Conservation (phyloP, 2,888 invertebrate genomes). For the Melinaea marsaeus region DNA sequence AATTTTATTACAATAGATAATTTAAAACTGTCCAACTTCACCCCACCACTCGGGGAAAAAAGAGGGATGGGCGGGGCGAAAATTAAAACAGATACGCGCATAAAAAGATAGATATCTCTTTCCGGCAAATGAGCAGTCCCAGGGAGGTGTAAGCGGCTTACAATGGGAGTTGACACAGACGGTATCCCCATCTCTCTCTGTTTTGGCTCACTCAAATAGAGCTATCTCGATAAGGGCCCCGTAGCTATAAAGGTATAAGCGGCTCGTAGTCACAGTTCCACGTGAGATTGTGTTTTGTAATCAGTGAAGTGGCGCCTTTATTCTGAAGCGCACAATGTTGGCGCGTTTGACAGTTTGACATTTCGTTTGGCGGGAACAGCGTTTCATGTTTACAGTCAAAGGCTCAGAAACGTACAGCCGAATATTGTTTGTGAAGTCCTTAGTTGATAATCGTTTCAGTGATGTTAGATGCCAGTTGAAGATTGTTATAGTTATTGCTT, state of each 20-base stretch:
- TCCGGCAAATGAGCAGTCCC: slow-evolving; percentile 73
- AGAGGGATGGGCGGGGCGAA: slow-evolving; percentile 66
- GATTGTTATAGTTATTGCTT: slow-evolving; percentile 65
- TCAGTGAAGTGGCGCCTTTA: slow-evolving; percentile 75
- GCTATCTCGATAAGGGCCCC: slow-evolving; percentile 58
- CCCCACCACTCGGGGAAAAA: slow-evolving; percentile 69
- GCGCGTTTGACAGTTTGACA: slow-evolving; percentile 73
- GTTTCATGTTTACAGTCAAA: slow-evolving; percentile 48
- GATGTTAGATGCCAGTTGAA: slow-evolving; percentile 68
- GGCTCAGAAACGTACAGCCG: slow-evolving; percentile 40
- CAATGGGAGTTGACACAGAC: slow-evolving; percentile 66
- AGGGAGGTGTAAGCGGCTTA: slow-evolving; percentile 70
- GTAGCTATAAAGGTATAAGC: slow-evolving; percentile 67
- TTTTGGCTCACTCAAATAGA: slow-evolving; percentile 46
- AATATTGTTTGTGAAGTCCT: slow-evolving; percentile 47
- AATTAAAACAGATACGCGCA: slow-evolving; percentile 53
- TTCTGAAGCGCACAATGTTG: slow-evolving; percentile 67
- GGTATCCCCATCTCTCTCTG: slow-evolving; percentile 54
- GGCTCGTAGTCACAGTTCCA: slow-evolving; percentile 60
- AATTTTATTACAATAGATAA: slow-evolving; percentile 78
- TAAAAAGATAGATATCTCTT: slow-evolving; percentile 61
- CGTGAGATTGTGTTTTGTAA: slow-evolving; percentile 75
- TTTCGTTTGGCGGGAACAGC: slow-evolving; percentile 70
- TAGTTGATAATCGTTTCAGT: slow-evolving; percentile 46
- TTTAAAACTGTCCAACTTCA: slow-evolving; percentile 75